Evolutionary conservation across 2,797 vertebrate genomes (phyloP), one percentile per base, ranked within the genome.

Genomic region (Columba guinea): DNA sequence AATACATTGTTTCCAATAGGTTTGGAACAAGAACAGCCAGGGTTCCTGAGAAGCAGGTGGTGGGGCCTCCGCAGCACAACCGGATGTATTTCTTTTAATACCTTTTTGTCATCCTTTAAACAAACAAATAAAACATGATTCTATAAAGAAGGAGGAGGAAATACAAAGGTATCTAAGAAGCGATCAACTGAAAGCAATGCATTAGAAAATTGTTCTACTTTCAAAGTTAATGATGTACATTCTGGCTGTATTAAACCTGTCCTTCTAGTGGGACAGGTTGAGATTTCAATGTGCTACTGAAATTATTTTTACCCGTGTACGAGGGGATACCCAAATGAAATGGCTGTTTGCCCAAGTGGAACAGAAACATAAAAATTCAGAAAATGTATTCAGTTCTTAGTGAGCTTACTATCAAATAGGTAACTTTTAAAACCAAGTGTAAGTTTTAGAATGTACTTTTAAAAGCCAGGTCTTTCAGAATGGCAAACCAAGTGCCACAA

Each of bases 221-320:
- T 51, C 51, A 86, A 69, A 88, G 62, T 84, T 63, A 69, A 63
- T 46, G 7, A 23, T 51, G 32, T 34, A 32, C 5, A 3, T 35
- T 30, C 55, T 89, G 81, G 19, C 27, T 87, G 46, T 60, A 41
- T 87, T 78, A 91, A 91, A 64, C 32, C 17, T 68, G 8, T 56
- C 37, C 34, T 13, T 71, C 21, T 74, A 37, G 37, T 71, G 53
- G 21, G 30, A 13, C 27, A 78, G 41, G 17, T n/a, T 82, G 58
- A 92, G 51, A 80, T 94, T 89, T 95, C 84, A 83, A 0, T 77
- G 80, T 94, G 75, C 63, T 75, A 76, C 39, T 94, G 84, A 91
- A 55, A 85, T 83, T 65, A 60, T 79, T 94, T 87, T 75, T 55
- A 90, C 32, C 67, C 49, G 10, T 68, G 22, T 93, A 60, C 3